Evolutionary conservation across 2,113 vertebrate genomes (phyloP).

Genomic region (Dicaeum eximium): DNA sequence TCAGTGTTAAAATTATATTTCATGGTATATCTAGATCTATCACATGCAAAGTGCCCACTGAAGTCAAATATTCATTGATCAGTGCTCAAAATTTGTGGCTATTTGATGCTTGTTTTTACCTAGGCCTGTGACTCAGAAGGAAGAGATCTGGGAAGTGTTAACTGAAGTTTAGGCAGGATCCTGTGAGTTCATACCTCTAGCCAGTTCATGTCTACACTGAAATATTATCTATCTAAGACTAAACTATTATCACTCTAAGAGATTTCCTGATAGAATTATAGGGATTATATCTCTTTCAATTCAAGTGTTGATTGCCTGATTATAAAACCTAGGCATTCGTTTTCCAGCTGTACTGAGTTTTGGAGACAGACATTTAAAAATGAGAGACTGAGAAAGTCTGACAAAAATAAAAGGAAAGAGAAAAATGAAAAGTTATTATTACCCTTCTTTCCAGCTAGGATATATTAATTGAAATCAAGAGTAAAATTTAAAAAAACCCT

Average conservation of each 20-base stretch:
- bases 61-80: not conserved
- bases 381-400: not conserved
- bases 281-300: not conserved
- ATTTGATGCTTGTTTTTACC: not conserved
- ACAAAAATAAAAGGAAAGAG: not conserved
- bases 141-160: not conserved
- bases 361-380: not conserved
- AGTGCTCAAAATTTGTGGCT: not conserved
- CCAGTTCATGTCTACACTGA: not conserved
- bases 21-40: not conserved
- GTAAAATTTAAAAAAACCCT: fast-evolving
- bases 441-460: not conserved
- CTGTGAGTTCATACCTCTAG: not conserved
- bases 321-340: not conserved
- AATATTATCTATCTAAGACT: not conserved
- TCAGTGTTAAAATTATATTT: not conserved
- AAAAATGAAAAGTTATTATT: not conserved
- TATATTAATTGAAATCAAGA: not conserved
- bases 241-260: not conserved
- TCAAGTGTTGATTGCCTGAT: not conserved
- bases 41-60: not conserved
- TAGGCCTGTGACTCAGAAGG: not conserved
- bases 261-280: not conserved
- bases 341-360: not conserved
- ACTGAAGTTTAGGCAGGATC: not conserved